These are phyloP conservation scores for Amazona guildingii DNA, from an alignment of 2,113 vertebrate species.

Conservation along the genomic window DNA sequence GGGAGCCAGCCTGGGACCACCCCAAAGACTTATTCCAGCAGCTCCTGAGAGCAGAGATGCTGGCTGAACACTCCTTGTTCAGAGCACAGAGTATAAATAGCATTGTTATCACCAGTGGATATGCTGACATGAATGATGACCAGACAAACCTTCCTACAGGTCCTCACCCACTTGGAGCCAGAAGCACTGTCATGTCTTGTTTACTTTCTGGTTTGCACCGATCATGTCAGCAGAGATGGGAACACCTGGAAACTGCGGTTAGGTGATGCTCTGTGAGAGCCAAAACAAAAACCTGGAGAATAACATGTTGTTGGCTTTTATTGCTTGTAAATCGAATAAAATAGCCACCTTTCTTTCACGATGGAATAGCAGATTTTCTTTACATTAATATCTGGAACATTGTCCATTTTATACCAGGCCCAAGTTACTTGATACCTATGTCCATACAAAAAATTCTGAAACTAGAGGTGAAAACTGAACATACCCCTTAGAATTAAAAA, in stretches of 20 bases:
- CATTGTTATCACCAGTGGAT: background rate
- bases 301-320: background rate
- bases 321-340: background rate
- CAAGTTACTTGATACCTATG: background rate
- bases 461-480: background rate
- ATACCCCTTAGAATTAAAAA: background rate
- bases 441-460: background rate
- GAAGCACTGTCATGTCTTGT: background rate
- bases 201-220: background rate
- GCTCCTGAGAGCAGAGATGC: background rate
- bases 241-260: background rate
- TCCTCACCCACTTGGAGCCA: background rate
- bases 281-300: background rate
- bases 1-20: background rate
- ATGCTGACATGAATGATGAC: background rate
- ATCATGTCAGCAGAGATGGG: slow-evolving; percentile 9
- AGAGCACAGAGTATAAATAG: background rate
- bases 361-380: background rate
- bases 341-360: background rate
- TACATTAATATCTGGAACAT: background rate
- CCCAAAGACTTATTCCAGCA: background rate
- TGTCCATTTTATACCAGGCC: background rate
- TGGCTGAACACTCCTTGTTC: background rate
- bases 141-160: background rate
- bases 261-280: background rate